Conservation (phyloP, 2,797 vertebrate genomes). For the Tapirus indicus region DNA sequence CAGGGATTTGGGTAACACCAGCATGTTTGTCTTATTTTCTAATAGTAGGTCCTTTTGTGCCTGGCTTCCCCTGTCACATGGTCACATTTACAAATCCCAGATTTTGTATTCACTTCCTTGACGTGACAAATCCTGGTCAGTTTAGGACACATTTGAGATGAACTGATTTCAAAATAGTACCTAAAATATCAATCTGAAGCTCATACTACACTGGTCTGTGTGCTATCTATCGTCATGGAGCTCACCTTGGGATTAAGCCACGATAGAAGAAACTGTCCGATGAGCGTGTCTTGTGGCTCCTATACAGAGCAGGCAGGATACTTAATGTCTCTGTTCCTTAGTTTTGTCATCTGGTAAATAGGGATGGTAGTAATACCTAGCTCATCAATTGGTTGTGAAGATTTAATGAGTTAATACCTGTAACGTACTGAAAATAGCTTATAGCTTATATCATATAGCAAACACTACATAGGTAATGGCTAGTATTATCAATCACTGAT, state of each 20-base stretch:
- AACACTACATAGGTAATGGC: accelerated
- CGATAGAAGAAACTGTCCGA: neutral
- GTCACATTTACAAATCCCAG: neutral
- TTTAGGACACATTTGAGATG: neutral
- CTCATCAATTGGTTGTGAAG: neutral
- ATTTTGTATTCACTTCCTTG: neutral
- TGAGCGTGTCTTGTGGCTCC: neutral
- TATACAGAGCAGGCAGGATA: neutral
- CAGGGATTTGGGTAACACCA: neutral
- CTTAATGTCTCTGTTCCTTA: neutral
- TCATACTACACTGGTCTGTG: accelerated
- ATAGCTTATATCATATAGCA: too few species aligned
- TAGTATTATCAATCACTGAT: neutral
- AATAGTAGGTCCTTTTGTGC: neutral
- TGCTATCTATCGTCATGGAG: accelerated
- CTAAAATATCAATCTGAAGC: neutral
- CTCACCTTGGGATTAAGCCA: neutral
- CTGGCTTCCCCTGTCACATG: neutral
- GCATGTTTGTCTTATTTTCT: neutral
- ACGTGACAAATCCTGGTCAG: neutral
- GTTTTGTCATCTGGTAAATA: neutral
- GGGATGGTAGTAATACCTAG: too few species aligned
- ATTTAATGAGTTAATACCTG: neutral
- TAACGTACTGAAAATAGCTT: neutral
- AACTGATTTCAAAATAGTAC: neutral